phyloP scores from a whole-genome alignment of 2,113 vertebrate genomes.

The Vanacampus margaritifer region DNA sequence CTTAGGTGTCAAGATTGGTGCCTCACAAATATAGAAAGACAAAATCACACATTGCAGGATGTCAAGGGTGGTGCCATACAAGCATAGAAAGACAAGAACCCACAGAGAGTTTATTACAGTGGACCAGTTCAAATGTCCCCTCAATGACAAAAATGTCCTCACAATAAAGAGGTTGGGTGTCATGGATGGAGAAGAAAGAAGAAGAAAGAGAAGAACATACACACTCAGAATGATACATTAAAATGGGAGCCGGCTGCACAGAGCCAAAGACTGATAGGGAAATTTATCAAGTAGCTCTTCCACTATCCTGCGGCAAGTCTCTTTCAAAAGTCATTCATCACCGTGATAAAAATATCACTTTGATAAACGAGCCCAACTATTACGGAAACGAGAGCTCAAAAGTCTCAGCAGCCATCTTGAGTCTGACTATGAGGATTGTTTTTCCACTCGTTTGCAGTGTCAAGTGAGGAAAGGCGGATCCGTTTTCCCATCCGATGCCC shows the following conservation, averaged over 20 bases:
- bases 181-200: neutral
- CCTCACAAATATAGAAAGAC: neutral
- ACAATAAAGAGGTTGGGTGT: neutral
- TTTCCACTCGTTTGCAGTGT: neutral
- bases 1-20: too few relatives aligned
- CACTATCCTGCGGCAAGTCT: slow-evolving; percentile 24
- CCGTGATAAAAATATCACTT: slow-evolving; percentile 22
- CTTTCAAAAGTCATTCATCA: slow-evolving; percentile 45
- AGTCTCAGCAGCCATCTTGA: neutral
- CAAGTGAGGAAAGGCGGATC: neutral
- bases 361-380: neutral
- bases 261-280: slow-evolving; percentile 13
- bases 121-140: neutral
- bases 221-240: neutral
- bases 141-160: neutral
- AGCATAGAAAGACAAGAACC: neutral
- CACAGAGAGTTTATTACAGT: too few relatives aligned
- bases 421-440: neutral
- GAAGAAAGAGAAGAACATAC: neutral
- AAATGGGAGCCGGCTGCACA: neutral
- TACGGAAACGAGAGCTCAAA: neutral
- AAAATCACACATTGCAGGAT: too few relatives aligned
- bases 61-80: neutral
- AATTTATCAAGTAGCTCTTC: slow-evolving; percentile 23
- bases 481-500: neutral